Conservation (phyloP, 2,888 invertebrate genomes). For the Drosophila nr. perissopoda region DNA sequence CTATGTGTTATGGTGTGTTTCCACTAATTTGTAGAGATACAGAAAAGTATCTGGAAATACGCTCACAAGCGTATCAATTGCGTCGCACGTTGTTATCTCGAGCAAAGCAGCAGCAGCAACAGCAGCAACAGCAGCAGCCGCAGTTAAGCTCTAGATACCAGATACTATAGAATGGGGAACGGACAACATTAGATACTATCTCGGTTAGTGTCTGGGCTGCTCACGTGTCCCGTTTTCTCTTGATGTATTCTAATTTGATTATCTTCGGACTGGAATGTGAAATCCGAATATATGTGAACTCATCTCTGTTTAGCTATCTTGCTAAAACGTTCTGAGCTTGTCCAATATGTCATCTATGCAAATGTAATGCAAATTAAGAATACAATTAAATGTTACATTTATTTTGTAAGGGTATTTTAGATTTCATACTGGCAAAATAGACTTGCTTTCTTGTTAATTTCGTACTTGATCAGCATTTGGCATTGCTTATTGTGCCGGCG, state of each 20-base stretch:
- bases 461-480: conserved; percentile 55
- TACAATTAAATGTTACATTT: not conserved
- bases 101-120: conserved; percentile 23
- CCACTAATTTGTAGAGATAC: conserved; percentile 60
- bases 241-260: not conserved
- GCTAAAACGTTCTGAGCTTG: not conserved
- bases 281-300: not conserved
- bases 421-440: not conserved
- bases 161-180: conserved; percentile 27
- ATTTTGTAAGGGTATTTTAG: conserved; percentile 16
- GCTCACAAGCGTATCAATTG: conserved; percentile 61
- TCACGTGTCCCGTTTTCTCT: not conserved
- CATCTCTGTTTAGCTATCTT: not conserved
- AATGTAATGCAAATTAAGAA: not conserved
- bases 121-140: not conserved
- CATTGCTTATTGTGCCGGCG: conserved; percentile 28
- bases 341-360: not conserved
- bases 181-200: conserved; percentile 31
- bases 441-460: conserved; percentile 34
- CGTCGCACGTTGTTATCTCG: conserved; percentile 67
- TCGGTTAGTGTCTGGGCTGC: conserved; percentile 15
- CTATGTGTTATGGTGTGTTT: conserved; percentile 14
- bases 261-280: not conserved
- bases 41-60: conserved; percentile 43
- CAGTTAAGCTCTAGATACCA: conserved; percentile 37